Conservation (phyloP, 2,888 invertebrate species). For the Hydropsyche betteni region DNA sequence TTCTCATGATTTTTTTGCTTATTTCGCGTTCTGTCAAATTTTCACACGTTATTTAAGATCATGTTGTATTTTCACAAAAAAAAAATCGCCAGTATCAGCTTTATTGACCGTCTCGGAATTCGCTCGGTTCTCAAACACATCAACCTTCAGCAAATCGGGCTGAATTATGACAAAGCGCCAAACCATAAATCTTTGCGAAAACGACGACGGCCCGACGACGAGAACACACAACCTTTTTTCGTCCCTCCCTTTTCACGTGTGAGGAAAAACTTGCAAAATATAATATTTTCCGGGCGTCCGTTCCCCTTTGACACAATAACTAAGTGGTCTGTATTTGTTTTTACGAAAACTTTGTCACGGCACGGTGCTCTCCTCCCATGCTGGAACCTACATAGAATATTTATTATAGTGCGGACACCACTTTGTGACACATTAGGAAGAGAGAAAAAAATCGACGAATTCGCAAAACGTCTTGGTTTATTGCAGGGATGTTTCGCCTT, state of each 20-base stretch:
- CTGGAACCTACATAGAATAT: neutral
- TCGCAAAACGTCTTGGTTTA: too few species aligned
- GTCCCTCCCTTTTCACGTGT: constrained; percentile 9
- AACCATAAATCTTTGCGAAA: constrained; percentile 1
- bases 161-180: constrained; percentile 27
- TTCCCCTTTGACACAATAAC: constrained; percentile 43
- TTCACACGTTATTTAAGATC: neutral
- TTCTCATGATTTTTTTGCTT: too few species aligned
- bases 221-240: neutral
- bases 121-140: neutral
- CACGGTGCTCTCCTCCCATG: constrained; percentile 27
- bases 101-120: constrained; percentile 9
- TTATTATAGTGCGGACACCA: constrained; percentile 24
- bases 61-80: neutral
- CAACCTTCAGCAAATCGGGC: constrained; percentile 28
- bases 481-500: too few species aligned
- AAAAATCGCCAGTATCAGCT: neutral
- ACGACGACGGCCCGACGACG: neutral
- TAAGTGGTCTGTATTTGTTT: constrained; percentile 48
- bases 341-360: constrained; percentile 37
- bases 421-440: constrained; percentile 34
- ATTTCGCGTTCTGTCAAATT: too few species aligned
- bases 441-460: neutral
- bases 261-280: constrained; percentile 22
- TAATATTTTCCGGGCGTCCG: constrained; percentile 38